These are phyloP conservation scores for Orchesella cincta DNA, from an alignment of 1,140 invertebrate species.

Conservation along the genomic window DNA sequence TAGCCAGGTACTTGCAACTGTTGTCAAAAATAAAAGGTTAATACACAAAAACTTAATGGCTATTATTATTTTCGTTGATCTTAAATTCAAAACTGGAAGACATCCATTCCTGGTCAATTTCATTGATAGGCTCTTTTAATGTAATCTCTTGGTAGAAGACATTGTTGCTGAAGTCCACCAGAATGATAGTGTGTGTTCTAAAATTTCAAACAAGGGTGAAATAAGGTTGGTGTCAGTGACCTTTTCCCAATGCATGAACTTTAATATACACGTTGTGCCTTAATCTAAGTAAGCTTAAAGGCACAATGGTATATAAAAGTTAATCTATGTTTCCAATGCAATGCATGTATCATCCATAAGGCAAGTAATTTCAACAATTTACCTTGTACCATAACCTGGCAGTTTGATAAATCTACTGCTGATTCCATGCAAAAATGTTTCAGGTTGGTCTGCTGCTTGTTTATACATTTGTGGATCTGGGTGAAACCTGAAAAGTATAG, in stretches of 20 bases:
- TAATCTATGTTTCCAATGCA: no score
- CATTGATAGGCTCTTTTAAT: conserved; percentile 59
- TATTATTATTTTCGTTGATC: neutral
- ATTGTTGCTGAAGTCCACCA: conserved; percentile 66
- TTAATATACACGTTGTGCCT: neutral
- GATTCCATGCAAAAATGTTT: conserved; percentile 59
- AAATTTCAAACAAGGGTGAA: neutral
- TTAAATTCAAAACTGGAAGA: conserved; percentile 4
- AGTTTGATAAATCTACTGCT: conserved; percentile 70
- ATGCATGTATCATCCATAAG: no score
- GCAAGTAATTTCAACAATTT: conserved; percentile 27
- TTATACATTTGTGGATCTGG: conserved; percentile 67
- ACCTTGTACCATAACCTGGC: conserved; percentile 71
- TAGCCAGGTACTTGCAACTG: no score
- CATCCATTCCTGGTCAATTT: conserved; percentile 43
- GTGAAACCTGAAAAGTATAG: conserved; percentile 60
- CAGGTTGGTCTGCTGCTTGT: conserved; percentile 57
- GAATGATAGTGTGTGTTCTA: conserved; percentile 69
- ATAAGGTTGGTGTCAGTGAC: no score
- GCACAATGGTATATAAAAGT: no score
- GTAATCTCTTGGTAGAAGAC: conserved; percentile 68
- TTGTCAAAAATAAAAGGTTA: no score
- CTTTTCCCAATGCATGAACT: neutral
- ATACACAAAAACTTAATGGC: neutral
- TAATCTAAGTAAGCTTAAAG: no score